These are phyloP conservation scores for Plutomurus gul DNA, from an alignment of 1,140 invertebrate species.

Conservation along the genomic window DNA sequence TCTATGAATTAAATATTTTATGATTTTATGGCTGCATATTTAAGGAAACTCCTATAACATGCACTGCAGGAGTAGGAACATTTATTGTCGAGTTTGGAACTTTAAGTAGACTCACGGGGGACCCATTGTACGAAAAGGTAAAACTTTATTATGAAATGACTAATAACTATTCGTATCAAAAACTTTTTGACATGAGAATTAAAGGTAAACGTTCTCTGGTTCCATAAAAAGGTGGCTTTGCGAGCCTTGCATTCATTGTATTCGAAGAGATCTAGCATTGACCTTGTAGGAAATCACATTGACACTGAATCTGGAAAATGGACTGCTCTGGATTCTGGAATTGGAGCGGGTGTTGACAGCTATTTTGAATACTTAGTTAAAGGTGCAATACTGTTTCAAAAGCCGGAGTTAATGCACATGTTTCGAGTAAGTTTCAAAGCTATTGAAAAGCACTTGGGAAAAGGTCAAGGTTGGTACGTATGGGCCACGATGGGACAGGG, in stretches of 20 bases:
- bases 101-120: conserved; percentile 89
- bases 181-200: no score
- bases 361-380: conserved; percentile 99
- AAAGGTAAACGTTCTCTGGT: no score
- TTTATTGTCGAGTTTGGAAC: conserved; percentile 97
- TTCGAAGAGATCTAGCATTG: conserved; percentile 79
- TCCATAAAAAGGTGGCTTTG: conserved; percentile 76
- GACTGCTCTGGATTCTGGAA: conserved; percentile 87
- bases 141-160: no score
- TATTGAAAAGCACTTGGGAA: conserved; percentile 84
- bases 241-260: conserved; percentile 89
- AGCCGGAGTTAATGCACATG: conserved; percentile 87
- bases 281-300: conserved; percentile 68
- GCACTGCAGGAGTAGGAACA: conserved; percentile 96
- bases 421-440: conserved; percentile 80
- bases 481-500: conserved; percentile 97
- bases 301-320: conserved; percentile 93
- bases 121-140: conserved; percentile 90
- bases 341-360: conserved; percentile 82
- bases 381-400: conserved; percentile 72
- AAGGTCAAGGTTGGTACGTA: conserved; percentile 92
- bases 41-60: conserved; percentile 96
- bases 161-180: no score
- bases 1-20: no score
- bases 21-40: no score